Evolutionary conservation across 2,113 vertebrate species (phyloP).

Genomic region (Arenaria interpres): DNA sequence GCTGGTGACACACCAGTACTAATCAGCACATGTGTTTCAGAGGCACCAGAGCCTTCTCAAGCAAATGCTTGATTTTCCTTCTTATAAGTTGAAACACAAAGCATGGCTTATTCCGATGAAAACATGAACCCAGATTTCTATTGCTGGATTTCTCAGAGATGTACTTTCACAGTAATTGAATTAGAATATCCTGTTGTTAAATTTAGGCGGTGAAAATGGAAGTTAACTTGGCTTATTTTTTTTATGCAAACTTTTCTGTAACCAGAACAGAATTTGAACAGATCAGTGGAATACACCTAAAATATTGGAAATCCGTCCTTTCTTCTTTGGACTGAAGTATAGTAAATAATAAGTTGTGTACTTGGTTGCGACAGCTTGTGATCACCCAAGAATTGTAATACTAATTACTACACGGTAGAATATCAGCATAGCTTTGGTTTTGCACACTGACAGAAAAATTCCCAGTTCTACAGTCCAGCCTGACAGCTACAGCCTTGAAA

Average conservation of each 20-base stretch:
- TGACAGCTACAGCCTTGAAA: neutral
- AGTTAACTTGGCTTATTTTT: neutral
- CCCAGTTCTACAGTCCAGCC: neutral
- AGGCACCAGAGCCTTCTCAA: constrained; percentile 47
- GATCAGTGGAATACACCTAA: neutral
- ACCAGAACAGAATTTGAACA: neutral
- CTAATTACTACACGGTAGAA: neutral
- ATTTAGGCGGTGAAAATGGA: neutral
- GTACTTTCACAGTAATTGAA: neutral
- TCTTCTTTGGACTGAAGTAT: neutral
- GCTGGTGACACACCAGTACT: constrained; percentile 33
- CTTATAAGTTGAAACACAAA: constrained; percentile 14
- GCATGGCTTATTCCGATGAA: neutral
- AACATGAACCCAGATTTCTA: neutral
- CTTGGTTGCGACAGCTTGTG: neutral
- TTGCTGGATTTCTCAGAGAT: neutral
- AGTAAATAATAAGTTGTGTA: neutral
- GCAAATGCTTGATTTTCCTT: constrained; percentile 36
- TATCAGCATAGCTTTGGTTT: neutral
- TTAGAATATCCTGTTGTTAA: neutral
- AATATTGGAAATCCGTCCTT: neutral
- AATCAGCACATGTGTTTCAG: constrained; percentile 15
- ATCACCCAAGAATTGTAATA: neutral
- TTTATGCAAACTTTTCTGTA: neutral
- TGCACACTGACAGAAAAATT: neutral